phyloP scores from a whole-genome alignment of 2,113 vertebrate species.

The Myotis brandtii region DNA sequence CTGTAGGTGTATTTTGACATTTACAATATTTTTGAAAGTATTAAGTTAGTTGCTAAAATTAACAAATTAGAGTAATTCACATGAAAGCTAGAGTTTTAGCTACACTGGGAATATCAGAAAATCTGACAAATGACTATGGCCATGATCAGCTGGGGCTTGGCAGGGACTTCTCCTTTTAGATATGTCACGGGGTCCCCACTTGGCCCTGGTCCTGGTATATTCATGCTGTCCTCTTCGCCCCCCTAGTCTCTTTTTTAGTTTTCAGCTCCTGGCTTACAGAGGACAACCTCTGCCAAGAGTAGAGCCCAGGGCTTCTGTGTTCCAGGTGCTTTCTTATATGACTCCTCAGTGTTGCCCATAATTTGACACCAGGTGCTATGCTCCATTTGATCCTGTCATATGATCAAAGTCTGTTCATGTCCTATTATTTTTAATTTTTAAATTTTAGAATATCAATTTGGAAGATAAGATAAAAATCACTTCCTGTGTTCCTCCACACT shows the following conservation, averaged over 20 bases:
- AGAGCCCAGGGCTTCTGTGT: background rate
- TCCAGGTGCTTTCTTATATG: background rate
- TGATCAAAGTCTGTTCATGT: background rate
- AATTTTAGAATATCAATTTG: background rate
- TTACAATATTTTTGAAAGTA: background rate
- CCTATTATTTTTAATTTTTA: background rate
- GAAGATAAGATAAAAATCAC: background rate
- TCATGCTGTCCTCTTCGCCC: background rate
- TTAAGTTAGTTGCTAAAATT: constrained; percentile 33
- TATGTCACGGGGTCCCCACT: background rate
- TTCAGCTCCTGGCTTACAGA: background rate
- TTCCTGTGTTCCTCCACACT: background rate
- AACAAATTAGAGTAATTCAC: background rate
- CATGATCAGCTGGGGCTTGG: background rate
- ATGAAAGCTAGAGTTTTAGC: background rate
- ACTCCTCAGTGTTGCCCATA: background rate
- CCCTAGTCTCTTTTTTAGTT: background rate
- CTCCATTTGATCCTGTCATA: background rate
- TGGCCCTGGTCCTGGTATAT: background rate
- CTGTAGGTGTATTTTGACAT: background rate
- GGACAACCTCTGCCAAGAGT: background rate
- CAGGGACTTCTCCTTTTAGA: background rate
- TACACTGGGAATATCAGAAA: background rate
- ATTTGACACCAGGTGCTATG: background rate
- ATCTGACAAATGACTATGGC: background rate